Percentiles rank a stretch among this genome's conserved stretches.
These are phyloP conservation scores for Poeciliopsis infans DNA, from an alignment of 2,797 vertebrate genomes.

Conservation along the genomic window DNA sequence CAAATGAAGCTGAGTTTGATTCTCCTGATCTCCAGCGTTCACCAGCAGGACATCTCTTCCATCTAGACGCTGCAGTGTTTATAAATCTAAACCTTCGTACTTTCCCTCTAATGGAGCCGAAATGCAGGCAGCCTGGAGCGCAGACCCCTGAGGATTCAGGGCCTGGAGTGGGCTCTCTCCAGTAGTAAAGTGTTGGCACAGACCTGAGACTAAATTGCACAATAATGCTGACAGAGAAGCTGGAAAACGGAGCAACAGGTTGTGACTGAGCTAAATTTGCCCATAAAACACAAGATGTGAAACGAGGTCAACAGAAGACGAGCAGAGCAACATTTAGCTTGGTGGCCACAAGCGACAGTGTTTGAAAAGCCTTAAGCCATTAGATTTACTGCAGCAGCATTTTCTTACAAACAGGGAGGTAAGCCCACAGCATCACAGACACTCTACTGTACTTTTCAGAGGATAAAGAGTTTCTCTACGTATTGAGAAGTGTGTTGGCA, in stretches of 20 bases:
- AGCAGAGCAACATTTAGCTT: neutral
- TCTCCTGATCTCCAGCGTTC: conserved; percentile 34
- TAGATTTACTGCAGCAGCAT: neutral
- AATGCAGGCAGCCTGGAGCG: conserved; percentile 41
- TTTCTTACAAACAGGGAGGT: neutral
- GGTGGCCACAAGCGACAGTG: neutral
- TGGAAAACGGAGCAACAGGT: conserved; percentile 1
- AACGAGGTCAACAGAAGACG: neutral
- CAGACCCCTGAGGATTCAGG: conserved; percentile 19
- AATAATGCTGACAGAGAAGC: conserved; percentile 13
- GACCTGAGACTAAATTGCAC: conserved; percentile 22
- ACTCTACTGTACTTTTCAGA: neutral
- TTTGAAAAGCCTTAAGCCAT: neutral
- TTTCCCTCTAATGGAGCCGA: conserved; percentile 55
- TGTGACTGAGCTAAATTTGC: neutral
- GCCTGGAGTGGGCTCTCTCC: conserved; percentile 21
- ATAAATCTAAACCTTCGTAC: conserved; percentile 28
- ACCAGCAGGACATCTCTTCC: conserved; percentile 31
- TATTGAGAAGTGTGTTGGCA: neutral
- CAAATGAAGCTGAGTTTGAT: neutral
- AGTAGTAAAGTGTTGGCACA: conserved; percentile 41
- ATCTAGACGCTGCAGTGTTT: conserved; percentile 35
- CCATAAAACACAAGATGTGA: neutral
- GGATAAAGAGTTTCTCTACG: neutral
- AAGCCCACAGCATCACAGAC: neutral